phyloP scores from a whole-genome alignment of 2,797 vertebrate species.

The Thaleichthys pacificus region DNA sequence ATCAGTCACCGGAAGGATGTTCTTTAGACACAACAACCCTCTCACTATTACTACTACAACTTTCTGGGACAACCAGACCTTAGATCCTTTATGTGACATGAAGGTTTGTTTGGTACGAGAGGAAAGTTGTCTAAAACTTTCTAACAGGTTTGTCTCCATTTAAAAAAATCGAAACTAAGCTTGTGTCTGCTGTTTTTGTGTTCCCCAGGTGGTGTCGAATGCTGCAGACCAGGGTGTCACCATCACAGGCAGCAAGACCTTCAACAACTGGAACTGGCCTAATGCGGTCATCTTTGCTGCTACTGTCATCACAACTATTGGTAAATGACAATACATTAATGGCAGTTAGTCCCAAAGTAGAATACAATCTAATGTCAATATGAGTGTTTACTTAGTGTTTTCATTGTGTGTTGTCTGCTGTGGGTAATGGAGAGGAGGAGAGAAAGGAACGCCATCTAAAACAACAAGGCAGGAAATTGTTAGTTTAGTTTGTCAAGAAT shows the following conservation, averaged over 20 bases:
- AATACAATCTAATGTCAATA: neutral
- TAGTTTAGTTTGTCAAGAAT: slow-evolving; percentile 19
- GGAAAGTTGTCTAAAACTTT: neutral
- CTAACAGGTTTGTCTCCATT: neutral
- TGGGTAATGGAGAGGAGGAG: slow-evolving; percentile 23
- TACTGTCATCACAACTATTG: slow-evolving; percentile 97
- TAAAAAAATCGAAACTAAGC: slow-evolving; percentile 2
- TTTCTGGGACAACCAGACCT: slow-evolving; percentile 1
- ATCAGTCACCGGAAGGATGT: slow-evolving; percentile 64
- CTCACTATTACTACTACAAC: slow-evolving; percentile 10
- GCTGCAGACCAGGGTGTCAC: slow-evolving; percentile 93
- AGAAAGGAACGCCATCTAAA: slow-evolving; percentile 22
- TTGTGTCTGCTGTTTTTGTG: neutral
- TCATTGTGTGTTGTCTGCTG: slow-evolving; percentile 23
- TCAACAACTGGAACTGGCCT: slow-evolving; percentile 99
- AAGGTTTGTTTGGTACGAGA: neutral
- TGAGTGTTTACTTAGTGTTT: neutral
- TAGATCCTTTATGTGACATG: neutral
- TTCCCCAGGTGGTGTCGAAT: slow-evolving; percentile 84
- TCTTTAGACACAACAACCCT: slow-evolving; percentile 35
- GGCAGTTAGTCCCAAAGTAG: neutral
- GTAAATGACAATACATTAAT: slow-evolving; percentile 65
- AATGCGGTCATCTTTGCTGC: slow-evolving; percentile 98
- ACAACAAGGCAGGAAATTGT: slow-evolving; percentile 24
- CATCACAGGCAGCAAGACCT: slow-evolving; percentile 90